These are phyloP conservation scores for Leuciscus idus DNA, from an alignment of 2,113 vertebrate species.

Conservation along the genomic window DNA sequence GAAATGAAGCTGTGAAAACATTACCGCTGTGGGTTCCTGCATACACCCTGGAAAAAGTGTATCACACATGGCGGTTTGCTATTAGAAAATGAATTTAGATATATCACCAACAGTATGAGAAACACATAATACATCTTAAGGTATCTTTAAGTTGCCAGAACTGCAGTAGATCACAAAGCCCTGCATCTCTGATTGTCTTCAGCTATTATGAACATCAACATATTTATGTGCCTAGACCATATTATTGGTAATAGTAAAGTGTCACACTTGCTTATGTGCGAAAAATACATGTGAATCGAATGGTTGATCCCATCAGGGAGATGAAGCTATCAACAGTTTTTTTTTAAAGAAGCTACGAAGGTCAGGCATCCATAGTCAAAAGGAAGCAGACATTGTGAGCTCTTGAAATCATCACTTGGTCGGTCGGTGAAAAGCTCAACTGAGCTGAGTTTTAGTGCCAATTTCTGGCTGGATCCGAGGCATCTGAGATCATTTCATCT, in stretches of 20 bases:
- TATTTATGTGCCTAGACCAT: neutral
- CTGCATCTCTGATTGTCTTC: neutral
- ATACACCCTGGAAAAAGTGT: neutral
- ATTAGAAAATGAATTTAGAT: neutral
- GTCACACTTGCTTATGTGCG: neutral
- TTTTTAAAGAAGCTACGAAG: neutral
- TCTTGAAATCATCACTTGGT: neutral
- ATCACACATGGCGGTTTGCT: neutral
- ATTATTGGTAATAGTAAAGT: neutral
- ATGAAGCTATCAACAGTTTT: neutral
- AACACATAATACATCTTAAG: neutral
- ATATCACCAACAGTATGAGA: neutral
- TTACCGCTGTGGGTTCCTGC: neutral
- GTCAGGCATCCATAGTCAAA: neutral
- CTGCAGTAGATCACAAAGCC: neutral
- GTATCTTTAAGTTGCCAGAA: constrained; percentile 4
- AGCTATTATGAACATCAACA: neutral
- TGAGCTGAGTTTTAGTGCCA: constrained; percentile 3
- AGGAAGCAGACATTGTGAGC: neutral
- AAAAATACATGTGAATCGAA: neutral
- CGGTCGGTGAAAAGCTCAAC: neutral
- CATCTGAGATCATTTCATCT: constrained; percentile 38
- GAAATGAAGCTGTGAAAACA: neutral
- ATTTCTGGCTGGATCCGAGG: constrained; percentile 21
- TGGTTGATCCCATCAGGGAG: constrained; percentile 5